These are phyloP conservation scores for Agrochola lota DNA, from an alignment of 2,888 invertebrate species.

Conservation along the genomic window DNA sequence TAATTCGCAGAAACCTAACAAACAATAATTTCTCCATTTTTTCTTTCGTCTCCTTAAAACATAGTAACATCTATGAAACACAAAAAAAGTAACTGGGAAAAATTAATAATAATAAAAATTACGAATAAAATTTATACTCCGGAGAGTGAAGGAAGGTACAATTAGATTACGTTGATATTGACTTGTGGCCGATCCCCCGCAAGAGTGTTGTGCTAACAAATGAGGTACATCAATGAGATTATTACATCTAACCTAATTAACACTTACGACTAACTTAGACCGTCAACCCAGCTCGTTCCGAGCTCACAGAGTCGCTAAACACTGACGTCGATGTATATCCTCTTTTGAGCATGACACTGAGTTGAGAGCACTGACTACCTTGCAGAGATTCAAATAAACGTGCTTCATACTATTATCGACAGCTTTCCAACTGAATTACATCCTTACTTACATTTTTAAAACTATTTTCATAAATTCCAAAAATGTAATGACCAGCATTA, in stretches of 20 bases:
- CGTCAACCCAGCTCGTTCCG: constrained; percentile 78
- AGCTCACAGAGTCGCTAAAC: constrained; percentile 68
- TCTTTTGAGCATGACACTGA: constrained; percentile 80
- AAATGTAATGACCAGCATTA: constrained; percentile 60
- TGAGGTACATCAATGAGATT: constrained; percentile 89
- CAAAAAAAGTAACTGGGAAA: constrained; percentile 89
- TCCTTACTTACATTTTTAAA: constrained; percentile 63
- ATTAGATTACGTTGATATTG: constrained; percentile 84
- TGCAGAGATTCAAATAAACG: constrained; percentile 88
- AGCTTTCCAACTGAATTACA: constrained; percentile 55
- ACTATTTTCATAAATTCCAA: constrained; percentile 60
- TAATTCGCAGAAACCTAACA: constrained; percentile 91
- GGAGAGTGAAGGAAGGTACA: constrained; percentile 89
- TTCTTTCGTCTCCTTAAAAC: constrained; percentile 89
- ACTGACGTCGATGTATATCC: constrained; percentile 73
- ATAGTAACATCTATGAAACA: constrained; percentile 91
- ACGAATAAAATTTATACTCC: constrained; percentile 89
- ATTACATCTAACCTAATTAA: constrained; percentile 87
- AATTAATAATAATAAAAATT: constrained; percentile 86
- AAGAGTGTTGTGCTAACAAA: constrained; percentile 73
- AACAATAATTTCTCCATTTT: constrained; percentile 89
- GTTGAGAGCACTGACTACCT: constrained; percentile 85
- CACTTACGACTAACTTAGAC: constrained; percentile 84
- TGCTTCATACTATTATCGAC: constrained; percentile 63
- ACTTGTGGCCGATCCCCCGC: constrained; percentile 83